Evolutionary conservation across 2,888 invertebrate genomes (phyloP), one percentile per base, ranked within the genome.

Genomic region (Rhaphigaster nebulosa): DNA sequence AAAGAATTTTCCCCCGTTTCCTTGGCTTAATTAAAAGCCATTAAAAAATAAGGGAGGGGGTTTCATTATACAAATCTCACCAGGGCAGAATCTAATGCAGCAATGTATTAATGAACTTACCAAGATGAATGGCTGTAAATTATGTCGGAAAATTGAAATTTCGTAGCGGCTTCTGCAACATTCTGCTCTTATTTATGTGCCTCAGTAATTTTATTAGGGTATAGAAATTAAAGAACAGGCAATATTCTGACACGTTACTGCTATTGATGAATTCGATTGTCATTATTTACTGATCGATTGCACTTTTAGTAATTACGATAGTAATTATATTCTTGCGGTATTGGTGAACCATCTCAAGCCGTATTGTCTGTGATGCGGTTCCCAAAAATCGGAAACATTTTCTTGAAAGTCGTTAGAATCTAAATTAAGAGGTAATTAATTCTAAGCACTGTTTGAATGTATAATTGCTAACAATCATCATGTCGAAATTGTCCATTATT

Each of bases 1-100:
- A 84, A 84, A 41, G 84, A 84, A 84, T 84, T 84, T 84, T 84
- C 38, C 70, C 76, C 84, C 84, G 45, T 84, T 84, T 84, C 45
- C 45, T 84, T 45, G 45, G 84, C 84, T 84, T 45, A 84, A 84
- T 84, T 84, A 84, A 84, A 84, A 41, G 84, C 41, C 45, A 84
- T 84, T 45, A 84, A 84, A 84, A 84, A 84, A 45, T n/a, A 84
- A n/a, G 84, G 45, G 41, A 80, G 41, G 45, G 45, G 84, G 45
- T 84, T 84, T 84, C 41, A 50, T 84, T 45, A 45, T 84, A 84
- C 45, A 84, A 84, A 84, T 45, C 84, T 50, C 45, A 84, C 84
- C n/a, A n/a, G 84, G 45, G 84, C 84, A 84, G 45, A 45, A 84
- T 20, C 45, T 45, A 84, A 84, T 84, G 84, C 41, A 45, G 84